Percentiles rank a stretch among this genome's conserved stretches.
Conservation (phyloP, 1,140 invertebrate genomes). For the Harpegnathos saltator region DNA sequence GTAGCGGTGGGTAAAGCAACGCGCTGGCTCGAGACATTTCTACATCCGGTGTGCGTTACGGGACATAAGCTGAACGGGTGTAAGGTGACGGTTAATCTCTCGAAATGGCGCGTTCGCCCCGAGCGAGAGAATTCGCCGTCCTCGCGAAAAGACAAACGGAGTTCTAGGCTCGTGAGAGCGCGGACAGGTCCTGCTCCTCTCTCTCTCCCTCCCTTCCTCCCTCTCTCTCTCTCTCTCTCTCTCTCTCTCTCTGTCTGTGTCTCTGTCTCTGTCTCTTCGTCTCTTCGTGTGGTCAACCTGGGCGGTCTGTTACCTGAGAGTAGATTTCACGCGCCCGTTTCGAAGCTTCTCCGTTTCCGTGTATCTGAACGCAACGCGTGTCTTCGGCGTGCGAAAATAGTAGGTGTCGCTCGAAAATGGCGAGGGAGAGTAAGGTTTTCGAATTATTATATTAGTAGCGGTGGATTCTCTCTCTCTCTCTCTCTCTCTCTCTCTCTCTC, state of each 20-base stretch:
- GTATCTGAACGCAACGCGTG: not conserved
- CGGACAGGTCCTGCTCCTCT: constrained; percentile 12
- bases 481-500: constrained; percentile 10
- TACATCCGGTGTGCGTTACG: constrained; percentile 76
- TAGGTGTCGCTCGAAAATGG: no score
- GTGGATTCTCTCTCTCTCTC: not conserved
- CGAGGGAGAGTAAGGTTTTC: no score
- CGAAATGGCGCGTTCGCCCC: constrained; percentile 44
- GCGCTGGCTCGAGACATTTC: constrained; percentile 74
- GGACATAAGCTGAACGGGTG: constrained; percentile 65
- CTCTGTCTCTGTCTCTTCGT: no score
- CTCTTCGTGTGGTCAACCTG: constrained; percentile 6
- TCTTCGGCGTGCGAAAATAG: no score
- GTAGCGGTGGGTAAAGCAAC: constrained; percentile 69
- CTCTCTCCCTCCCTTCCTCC: no score
- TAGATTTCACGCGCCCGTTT: constrained; percentile 1
- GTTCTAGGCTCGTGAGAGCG: not conserved
- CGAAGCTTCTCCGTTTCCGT: constrained; percentile 7
- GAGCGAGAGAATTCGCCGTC: not conserved
- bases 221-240: no score
- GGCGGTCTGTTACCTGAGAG: constrained; percentile 17
- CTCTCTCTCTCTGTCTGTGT: no score
- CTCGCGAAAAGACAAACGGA: constrained; percentile 17
- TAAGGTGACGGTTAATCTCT: constrained; percentile 74
- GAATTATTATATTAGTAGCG: no score